phyloP scores from a whole-genome alignment of 2,113 vertebrate genomes.

The Craseonycteris thonglongyai region DNA sequence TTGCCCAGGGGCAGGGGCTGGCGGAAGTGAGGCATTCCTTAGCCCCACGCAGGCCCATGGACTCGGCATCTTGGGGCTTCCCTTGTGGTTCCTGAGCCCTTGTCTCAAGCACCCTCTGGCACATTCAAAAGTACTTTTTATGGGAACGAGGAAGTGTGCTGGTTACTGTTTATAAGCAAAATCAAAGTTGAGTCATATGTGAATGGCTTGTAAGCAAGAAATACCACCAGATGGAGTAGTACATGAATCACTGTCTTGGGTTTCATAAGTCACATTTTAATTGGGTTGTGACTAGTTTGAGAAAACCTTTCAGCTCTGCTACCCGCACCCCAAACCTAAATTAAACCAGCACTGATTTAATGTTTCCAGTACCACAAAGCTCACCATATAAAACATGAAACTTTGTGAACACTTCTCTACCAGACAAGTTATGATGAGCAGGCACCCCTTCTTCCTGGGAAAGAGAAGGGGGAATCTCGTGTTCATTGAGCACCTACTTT shows the following conservation, averaged over 20 bases:
- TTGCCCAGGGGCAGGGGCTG: not conserved
- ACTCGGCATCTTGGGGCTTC: not conserved
- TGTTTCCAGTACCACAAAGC: fast-evolving
- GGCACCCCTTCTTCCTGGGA: not conserved
- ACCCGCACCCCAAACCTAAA: not conserved
- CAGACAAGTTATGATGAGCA: fast-evolving
- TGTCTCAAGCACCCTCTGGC: too few species aligned
- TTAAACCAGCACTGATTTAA: not conserved
- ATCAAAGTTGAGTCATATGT: not conserved
- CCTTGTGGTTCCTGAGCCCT: too few species aligned
- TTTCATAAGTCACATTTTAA: constrained; percentile 22
- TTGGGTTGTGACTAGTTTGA: constrained; percentile 38
- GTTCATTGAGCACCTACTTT: fast-evolving
- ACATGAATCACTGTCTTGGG: constrained; percentile 22
- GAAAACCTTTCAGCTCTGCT: not conserved
- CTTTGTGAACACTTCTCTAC: not conserved
- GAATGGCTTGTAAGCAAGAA: not conserved
- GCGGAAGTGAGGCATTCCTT: too few species aligned
- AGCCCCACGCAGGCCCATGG: not conserved
- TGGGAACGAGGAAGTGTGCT: not conserved
- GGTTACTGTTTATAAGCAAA: not conserved
- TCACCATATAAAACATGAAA: not conserved
- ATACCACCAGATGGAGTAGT: not conserved
- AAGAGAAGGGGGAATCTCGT: not conserved
- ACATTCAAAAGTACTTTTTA: not conserved